These are phyloP conservation scores for Rachycentron canadum DNA, from an alignment of 2,797 vertebrate genomes.

Conservation along the genomic window DNA sequence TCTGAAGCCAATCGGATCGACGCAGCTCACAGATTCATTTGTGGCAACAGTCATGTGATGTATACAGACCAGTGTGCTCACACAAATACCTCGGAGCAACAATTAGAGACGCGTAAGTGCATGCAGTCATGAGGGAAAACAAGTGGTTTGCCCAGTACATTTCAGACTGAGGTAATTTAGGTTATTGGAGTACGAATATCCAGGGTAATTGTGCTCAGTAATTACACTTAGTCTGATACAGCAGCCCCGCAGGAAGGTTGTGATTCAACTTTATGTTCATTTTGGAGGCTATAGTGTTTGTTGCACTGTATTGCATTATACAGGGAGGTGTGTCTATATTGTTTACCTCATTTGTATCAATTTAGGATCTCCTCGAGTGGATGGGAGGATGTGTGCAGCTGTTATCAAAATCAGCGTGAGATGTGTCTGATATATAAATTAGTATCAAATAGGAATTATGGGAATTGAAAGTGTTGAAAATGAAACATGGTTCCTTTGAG, in stretches of 20 bases:
- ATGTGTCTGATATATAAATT: not conserved
- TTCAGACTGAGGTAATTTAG: not conserved
- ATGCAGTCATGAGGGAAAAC: slow-evolving; percentile 4
- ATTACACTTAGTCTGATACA: not conserved
- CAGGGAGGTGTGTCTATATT: not conserved
- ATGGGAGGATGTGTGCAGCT: not conserved
- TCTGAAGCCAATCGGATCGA: slow-evolving; percentile 15
- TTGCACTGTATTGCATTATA: not conserved
- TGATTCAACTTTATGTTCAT: not conserved
- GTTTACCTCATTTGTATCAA: not conserved
- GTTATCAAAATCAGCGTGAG: not conserved
- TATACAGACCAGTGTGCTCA: not conserved
- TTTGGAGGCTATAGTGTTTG: slow-evolving; percentile 4
- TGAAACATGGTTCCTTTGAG: not conserved
- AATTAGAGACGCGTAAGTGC: slow-evolving; percentile 12
- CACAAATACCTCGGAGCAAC: slow-evolving; percentile 8
- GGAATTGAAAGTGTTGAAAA: not conserved
- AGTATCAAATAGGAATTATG: not conserved
- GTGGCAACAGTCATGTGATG: not conserved
- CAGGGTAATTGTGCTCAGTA: slow-evolving; percentile 5
- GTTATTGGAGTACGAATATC: slow-evolving; percentile 7
- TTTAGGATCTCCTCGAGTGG: not conserved
- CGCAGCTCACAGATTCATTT: not conserved
- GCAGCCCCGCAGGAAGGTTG: not conserved
- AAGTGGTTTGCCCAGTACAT: not conserved